These are phyloP conservation scores for Heliothis subflexa DNA, from an alignment of 1,140 invertebrate genomes.

Conservation along the genomic window DNA sequence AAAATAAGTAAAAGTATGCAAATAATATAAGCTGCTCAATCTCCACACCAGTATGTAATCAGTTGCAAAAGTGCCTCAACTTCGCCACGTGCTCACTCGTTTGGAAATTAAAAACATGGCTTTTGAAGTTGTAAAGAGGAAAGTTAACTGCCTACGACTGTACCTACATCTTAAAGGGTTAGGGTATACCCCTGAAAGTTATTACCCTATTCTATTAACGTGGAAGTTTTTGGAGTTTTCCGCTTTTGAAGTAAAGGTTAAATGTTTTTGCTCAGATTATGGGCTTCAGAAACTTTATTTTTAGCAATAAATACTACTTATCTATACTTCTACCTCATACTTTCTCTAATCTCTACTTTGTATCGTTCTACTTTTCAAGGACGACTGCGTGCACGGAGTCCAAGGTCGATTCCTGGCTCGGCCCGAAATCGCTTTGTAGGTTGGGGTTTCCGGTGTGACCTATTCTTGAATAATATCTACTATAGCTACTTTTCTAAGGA, in stretches of 20 bases:
- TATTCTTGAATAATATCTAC: too few species aligned
- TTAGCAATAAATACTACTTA: too few species aligned
- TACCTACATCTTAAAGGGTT: conserved; percentile 42
- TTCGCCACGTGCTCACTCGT: conserved; percentile 68
- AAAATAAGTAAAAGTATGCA: too few species aligned
- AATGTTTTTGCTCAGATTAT: not conserved
- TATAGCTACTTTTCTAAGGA: too few species aligned
- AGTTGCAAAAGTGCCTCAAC: conserved; percentile 57
- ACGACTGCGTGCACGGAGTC: too few species aligned
- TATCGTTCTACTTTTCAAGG: not conserved
- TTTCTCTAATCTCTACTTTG: too few species aligned
- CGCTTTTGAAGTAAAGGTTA: not conserved
- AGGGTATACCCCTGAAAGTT: conserved; percentile 21
- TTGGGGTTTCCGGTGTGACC: too few species aligned
- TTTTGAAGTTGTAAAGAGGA: conserved; percentile 75
- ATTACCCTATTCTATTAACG: conserved; percentile 24
- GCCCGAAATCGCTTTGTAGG: too few species aligned
- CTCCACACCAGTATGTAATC: conserved; percentile 6
- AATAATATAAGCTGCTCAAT: conserved; percentile 3
- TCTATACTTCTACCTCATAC: too few species aligned
- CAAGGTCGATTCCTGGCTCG: too few species aligned
- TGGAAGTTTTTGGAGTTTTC: conserved; percentile 20
- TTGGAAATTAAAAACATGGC: conserved; percentile 81
- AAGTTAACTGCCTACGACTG: conserved; percentile 60
- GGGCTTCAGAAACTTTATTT: not conserved